Conservation (phyloP, 2,888 invertebrate species). For the Sesia bembeciformis region DNA sequence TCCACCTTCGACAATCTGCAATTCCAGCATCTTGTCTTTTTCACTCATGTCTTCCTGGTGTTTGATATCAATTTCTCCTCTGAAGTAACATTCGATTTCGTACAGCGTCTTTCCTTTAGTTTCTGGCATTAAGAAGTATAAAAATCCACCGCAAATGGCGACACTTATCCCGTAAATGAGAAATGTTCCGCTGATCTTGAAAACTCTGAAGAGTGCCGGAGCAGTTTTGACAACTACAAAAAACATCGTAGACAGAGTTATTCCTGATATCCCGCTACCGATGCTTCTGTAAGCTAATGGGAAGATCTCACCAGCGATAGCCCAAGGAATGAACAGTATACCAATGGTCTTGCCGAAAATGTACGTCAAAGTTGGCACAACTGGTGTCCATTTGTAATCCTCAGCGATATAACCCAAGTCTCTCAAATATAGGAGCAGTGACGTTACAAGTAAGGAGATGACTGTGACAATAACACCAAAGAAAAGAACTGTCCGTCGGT, state of each 20-base stretch:
- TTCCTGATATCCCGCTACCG: constrained; percentile 78
- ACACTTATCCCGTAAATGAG: constrained; percentile 73
- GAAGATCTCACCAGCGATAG: constrained; percentile 82
- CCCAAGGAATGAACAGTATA: constrained; percentile 80
- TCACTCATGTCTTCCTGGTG: constrained; percentile 12
- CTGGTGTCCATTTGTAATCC: constrained; percentile 53
- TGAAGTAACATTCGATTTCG: constrained; percentile 78
- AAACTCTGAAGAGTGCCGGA: constrained; percentile 64
- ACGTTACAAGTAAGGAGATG: constrained; percentile 67
- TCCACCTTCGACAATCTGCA: constrained; percentile 51
- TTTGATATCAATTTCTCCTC: constrained; percentile 26
- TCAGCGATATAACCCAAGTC: constrained; percentile 42
- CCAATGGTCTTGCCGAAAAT: constrained; percentile 76
- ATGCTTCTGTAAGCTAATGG: constrained; percentile 76
- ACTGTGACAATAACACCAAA: constrained; percentile 75
- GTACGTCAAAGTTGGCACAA: constrained; percentile 68
- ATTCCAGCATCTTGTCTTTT: constrained; percentile 46
- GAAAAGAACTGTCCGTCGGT: constrained; percentile 76
- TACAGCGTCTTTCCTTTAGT: constrained; percentile 79
- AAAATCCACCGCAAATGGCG: constrained; percentile 69
- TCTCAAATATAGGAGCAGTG: constrained; percentile 51
- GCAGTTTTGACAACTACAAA: constrained; percentile 80
- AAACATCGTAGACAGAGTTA: constrained; percentile 76
- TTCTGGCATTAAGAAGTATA: constrained; percentile 78
- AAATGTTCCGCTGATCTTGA: constrained; percentile 76